Conservation (phyloP, 1,140 invertebrate species). For the Belonocnema kinseyi region DNA sequence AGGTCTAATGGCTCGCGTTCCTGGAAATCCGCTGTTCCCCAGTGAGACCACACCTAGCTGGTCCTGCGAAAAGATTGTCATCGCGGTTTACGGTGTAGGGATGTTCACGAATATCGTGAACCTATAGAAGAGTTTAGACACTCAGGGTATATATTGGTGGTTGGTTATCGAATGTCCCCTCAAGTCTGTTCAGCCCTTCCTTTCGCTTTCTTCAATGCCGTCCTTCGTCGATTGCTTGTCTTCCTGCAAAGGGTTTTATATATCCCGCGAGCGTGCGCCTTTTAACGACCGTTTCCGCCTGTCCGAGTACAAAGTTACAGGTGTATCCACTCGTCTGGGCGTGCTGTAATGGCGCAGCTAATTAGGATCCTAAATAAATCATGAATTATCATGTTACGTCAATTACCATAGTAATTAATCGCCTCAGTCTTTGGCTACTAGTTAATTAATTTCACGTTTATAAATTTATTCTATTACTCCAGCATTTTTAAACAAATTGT, state of each 20-base stretch:
- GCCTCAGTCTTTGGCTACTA: not conserved
- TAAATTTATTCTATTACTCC: not conserved
- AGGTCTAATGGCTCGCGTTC: conserved; percentile 75
- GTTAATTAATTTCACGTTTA: conserved; percentile 19
- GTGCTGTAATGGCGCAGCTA: conserved; percentile 26
- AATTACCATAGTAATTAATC: conserved; percentile 28
- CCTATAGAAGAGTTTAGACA: not conserved
- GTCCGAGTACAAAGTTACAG: conserved; percentile 24
- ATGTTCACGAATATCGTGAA: conserved; percentile 53
- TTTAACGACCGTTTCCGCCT: conserved; percentile 24
- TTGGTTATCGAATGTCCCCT: not conserved
- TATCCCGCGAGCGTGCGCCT: not conserved
- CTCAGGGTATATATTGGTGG: not conserved
- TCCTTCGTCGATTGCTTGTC: conserved; percentile 6
- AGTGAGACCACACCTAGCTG: conserved; percentile 74
- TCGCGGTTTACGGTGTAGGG: conserved; percentile 48
- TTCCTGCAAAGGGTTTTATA: conserved; percentile 17
- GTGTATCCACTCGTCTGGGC: conserved; percentile 23
- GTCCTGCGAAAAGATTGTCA: conserved; percentile 60
- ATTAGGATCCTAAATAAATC: conserved; percentile 32
- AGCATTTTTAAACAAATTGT: not conserved
- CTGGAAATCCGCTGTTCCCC: conserved; percentile 71
- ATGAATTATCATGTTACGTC: conserved; percentile 31
- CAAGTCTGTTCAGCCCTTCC: not conserved
- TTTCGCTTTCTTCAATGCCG: not conserved